These are phyloP conservation scores for Crypturellus undulatus DNA, from an alignment of 2,113 vertebrate genomes.

Conservation along the genomic window DNA sequence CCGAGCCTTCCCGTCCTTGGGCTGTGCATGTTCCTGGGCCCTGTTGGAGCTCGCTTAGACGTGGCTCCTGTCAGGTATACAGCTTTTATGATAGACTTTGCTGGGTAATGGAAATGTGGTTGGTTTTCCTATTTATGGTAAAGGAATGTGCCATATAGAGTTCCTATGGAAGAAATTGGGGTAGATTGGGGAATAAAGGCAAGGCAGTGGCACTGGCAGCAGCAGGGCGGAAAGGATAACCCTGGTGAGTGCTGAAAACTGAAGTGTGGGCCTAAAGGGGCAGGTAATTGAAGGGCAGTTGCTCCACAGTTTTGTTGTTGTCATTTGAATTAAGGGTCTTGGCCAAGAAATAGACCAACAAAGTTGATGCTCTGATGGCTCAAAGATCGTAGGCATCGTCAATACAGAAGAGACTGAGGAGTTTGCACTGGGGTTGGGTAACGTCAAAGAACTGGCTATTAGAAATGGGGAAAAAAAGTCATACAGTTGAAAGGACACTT, in stretches of 20 bases:
- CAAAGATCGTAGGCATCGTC: rapidly evolving
- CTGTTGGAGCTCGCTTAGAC: rapidly evolving
- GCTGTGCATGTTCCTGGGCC: rapidly evolving
- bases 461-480: not conserved
- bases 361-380: not conserved
- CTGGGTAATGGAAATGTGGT: not conserved
- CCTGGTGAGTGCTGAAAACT: not conserved
- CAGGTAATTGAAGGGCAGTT: not conserved
- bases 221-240: not conserved
- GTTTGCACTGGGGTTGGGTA: rapidly evolving
- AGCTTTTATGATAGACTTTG: not conserved
- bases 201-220: not conserved
- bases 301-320: not conserved
- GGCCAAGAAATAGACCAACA: rapidly evolving
- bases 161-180: not conserved
- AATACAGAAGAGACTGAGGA: not conserved
- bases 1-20: not conserved
- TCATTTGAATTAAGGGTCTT: not conserved
- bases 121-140: not conserved
- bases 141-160: not conserved
- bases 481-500: not conserved
- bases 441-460: rapidly evolving
- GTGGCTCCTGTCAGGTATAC: rapidly evolving
- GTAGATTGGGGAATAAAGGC: not conserved
- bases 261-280: not conserved